Conservation (phyloP, 2,797 vertebrate species). For the Thaleichthys pacificus region DNA sequence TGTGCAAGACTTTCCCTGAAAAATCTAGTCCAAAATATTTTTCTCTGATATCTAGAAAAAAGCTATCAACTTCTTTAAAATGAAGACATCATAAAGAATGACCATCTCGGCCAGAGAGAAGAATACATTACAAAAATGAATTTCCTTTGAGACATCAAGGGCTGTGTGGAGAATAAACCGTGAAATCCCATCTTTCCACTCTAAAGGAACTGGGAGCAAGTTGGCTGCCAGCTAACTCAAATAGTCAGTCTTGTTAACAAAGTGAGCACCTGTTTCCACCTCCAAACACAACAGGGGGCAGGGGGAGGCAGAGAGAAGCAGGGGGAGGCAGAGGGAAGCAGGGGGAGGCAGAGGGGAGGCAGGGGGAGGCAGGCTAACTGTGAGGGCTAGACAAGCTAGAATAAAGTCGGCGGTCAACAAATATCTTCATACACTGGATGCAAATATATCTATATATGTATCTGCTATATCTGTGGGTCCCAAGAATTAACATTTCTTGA, state of each 20-base stretch:
- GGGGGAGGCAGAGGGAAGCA: constrained; percentile 13
- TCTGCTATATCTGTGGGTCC: too few species aligned
- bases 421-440: background rate
- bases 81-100: constrained; percentile 20
- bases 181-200: constrained; percentile 43
- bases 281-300: constrained; percentile 23
- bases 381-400: too few species aligned
- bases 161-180: constrained; percentile 6
- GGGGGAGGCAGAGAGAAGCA: constrained; percentile 58
- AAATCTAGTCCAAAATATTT: background rate
- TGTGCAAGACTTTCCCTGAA: background rate
- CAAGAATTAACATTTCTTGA: too few species aligned
- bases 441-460: too few species aligned
- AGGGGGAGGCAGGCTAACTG: background rate
- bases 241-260: constrained; percentile 33
- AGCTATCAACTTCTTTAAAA: constrained; percentile 24
- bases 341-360: background rate
- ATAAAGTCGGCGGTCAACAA: background rate
- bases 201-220: background rate
- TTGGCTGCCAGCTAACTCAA: constrained; percentile 3
- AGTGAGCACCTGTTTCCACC: constrained; percentile 35
- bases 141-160: constrained; percentile 21
- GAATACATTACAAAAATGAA: constrained; percentile 30
- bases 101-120: constrained; percentile 13
- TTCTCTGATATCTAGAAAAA: constrained; percentile 1